These are phyloP conservation scores for Campylorhamphus procurvoides DNA, from an alignment of 2,113 vertebrate species.

Conservation along the genomic window DNA sequence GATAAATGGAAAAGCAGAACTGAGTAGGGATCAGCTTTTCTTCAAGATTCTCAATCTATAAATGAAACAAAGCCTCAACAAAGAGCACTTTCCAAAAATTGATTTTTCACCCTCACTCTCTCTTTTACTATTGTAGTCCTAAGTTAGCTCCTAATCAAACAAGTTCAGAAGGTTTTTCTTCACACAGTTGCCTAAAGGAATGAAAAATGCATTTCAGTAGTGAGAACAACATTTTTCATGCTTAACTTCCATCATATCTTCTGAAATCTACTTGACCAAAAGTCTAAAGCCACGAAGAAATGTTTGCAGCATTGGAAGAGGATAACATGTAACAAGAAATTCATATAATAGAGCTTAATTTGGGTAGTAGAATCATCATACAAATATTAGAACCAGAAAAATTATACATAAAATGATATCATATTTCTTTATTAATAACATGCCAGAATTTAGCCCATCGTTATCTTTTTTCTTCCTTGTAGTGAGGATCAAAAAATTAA, in stretches of 20 bases:
- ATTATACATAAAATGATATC: background rate
- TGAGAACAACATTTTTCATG: background rate
- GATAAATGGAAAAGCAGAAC: background rate
- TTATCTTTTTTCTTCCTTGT: background rate
- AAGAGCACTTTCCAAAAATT: background rate
- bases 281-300: background rate
- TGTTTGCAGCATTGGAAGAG: background rate
- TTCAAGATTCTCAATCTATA: background rate
- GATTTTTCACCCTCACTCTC: background rate
- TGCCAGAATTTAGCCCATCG: background rate
- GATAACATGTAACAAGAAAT: background rate
- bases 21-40: background rate
- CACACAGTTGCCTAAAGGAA: background rate
- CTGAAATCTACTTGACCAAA: background rate
- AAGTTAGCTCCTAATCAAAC: background rate
- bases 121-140: background rate
- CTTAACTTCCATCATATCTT: background rate
- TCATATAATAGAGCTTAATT: background rate
- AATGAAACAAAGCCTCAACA: background rate
- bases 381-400: background rate
- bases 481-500: conserved; percentile 15
- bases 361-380: background rate
- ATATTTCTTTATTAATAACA: background rate
- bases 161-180: background rate
- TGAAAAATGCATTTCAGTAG: background rate